A percentile compares a stretch with the other conserved stretches of the same genome.
phyloP scores from a whole-genome alignment of 2,888 invertebrate genomes.

The Caenorhabditis wallacei region DNA sequence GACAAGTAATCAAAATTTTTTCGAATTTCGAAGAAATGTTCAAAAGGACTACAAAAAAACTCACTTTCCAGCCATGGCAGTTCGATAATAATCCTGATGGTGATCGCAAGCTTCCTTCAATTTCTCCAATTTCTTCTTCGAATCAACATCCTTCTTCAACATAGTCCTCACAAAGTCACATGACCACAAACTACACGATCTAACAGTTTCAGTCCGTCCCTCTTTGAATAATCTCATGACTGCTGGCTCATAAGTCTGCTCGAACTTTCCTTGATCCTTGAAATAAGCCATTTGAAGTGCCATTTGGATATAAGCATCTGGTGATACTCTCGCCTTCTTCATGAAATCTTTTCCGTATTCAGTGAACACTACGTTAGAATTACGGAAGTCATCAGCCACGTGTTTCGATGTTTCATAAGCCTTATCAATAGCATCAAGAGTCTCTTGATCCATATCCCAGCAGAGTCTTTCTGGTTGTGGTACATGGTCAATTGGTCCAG shows the following conservation, averaged over 20 bases:
- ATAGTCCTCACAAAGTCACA: slow-evolving; percentile 95
- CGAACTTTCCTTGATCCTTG: slow-evolving; percentile 92
- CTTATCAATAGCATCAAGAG: slow-evolving; percentile 69
- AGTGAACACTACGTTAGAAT: slow-evolving; percentile 91
- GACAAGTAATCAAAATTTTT: too few relatives aligned
- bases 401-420: slow-evolving; percentile 84
- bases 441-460: slow-evolving; percentile 88
- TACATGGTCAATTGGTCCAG: slow-evolving; percentile 84
- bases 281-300: slow-evolving; percentile 95
- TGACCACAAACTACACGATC: slow-evolving; percentile 95
- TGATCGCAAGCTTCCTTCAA: slow-evolving; percentile 83
- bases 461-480: slow-evolving; percentile 91
- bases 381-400: slow-evolving; percentile 92
- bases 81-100: slow-evolving; percentile 94
- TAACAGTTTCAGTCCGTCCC: slow-evolving; percentile 97
- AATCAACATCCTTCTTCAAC: slow-evolving; percentile 86
- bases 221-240: slow-evolving; percentile 97
- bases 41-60: neutral
- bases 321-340: slow-evolving; percentile 93
- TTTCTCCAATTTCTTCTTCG: slow-evolving; percentile 71
- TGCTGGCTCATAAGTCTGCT: slow-evolving; percentile 97
- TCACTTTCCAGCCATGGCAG: slow-evolving; percentile 97
- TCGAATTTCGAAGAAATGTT: neutral
- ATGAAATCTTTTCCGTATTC: slow-evolving; percentile 92
- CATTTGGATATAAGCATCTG: slow-evolving; percentile 98